Percentiles rank a stretch among this genome's conserved stretches.
These are phyloP conservation scores for Lasioglossum zephyrum DNA, from an alignment of 2,888 invertebrate species.

Conservation along the genomic window DNA sequence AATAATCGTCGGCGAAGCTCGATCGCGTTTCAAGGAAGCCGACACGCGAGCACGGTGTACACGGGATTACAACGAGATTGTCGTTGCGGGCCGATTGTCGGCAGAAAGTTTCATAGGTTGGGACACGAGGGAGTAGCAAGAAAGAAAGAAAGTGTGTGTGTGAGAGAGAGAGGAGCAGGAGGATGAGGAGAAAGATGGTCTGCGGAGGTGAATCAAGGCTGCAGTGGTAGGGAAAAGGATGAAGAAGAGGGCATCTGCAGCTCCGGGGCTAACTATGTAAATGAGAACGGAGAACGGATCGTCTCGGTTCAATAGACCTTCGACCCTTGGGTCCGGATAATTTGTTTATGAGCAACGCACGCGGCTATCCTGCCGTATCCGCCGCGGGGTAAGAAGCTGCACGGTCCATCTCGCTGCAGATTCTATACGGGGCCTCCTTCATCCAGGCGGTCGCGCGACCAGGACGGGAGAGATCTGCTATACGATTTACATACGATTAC, in stretches of 20 bases:
- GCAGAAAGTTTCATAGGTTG: neutral
- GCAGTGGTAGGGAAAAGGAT: constrained; percentile 41
- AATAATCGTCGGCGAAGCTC: neutral
- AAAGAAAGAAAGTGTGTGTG: neutral
- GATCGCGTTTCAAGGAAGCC: constrained; percentile 13
- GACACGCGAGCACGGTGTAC: constrained; percentile 9
- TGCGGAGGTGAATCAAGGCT: constrained; percentile 15
- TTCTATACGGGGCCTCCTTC: constrained; percentile 72
- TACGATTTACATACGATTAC: constrained; percentile 84
- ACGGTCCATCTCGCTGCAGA: constrained; percentile 79
- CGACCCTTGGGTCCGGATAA: constrained; percentile 84
- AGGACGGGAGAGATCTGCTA: constrained; percentile 77
- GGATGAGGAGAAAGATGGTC: neutral
- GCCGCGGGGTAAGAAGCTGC: constrained; percentile 76
- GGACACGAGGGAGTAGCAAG: neutral
- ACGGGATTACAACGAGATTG: constrained; percentile 32
- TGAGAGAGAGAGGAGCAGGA: neutral
- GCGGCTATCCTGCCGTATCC: constrained; percentile 77
- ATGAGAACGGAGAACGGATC: constrained; percentile 81
- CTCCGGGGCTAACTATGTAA: constrained; percentile 83
- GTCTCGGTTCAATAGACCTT: constrained; percentile 84
- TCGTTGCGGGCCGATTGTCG: constrained; percentile 42
- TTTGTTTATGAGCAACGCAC: constrained; percentile 84
- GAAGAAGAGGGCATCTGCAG: constrained; percentile 75
- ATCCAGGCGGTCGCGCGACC: constrained; percentile 78